Base-by-base conservation (phyloP, 2,888 invertebrate genomes). In the Actias luna region DNA sequence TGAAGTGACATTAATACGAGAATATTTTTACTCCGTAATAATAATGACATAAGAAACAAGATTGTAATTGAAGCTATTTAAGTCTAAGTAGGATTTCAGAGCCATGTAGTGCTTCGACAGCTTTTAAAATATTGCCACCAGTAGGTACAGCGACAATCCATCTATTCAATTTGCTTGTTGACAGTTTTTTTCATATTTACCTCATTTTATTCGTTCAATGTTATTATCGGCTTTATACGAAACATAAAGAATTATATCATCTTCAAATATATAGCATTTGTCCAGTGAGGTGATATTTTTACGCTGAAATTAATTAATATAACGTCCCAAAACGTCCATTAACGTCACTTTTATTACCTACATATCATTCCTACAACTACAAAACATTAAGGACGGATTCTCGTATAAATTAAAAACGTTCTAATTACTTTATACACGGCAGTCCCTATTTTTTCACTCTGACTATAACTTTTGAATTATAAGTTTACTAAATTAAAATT, bases 291-390 rank as follows among this genome's bases (percentile, higher is more conserved):
- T 66, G 66, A 67, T 75, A 75, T 77, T 77, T 79, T 72, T 74
- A 75, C 67, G 65, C 67, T 64, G 64, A 72, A 74, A 83, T 83
- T 82, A 83, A 86, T 85, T 84, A 79, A 77, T 73, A 67, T 70
- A 74, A 71, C 75, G 75, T 76, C 76, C 69, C 74, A 69, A 69
- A 69, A 67, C 65, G 75, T 65, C 78, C 80, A 83, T 85, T 83
- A 85, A 78, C 67, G 85, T 84, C 85, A 81, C 65, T 77, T 84
- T 85, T 84, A 85, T 85, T 78, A 74, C 82, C 75, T 76, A 79
- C 79, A 78, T 79, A 77, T 85, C 82, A 84, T 82, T 80, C 76
- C 66, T 67, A 74, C 75, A 76, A 79, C 80, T 78, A 73, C 71
- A 75, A 69, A 77, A 79, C 71, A 69, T 69, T 52, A 39, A 65